Evolutionary conservation across 2,888 invertebrate genomes (phyloP), one percentile per base, ranked within the genome.

Genomic region (Apoda limacodes): DNA sequence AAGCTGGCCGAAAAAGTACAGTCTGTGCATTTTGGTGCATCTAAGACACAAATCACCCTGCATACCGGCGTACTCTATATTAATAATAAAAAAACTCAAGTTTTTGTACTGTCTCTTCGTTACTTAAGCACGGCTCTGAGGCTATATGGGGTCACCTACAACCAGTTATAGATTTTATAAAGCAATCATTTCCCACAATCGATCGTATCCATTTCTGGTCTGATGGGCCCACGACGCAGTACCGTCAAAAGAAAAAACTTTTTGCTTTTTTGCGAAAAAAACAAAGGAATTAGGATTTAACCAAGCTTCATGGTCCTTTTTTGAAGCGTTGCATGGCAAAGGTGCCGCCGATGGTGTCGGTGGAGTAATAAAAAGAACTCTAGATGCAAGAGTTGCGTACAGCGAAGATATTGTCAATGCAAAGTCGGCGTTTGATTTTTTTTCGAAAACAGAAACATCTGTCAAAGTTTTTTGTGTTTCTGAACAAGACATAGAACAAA

Each of bases 61-160:
- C 43, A 43, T 25, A 45, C 43, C 22, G 38, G 41, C 5, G 28
- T 41, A 6, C 23, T 37, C 9, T 38, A 39, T 21, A 24, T 19
- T 17, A 34, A 32, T 23, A 32, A 24, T 9, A 20, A 32, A 15
- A 35, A 38, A 13, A 15, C 21, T 25, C 7, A 35, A 22, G 35
- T 40, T 32, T 22, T 17, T 22, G 12, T 35, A 4, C 11, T 42
- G 10, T 39, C 39, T 10, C 28, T 34, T 6, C 19, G 7, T 9
- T 37, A 39, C 23, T 13, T n/a, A n/a, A 35, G n/a, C 40, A 45
- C 22, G 31, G 35, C 10, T 42, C 44, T 13, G 39, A 38, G 22
- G 40, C 40, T 2, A 45, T 42, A 22, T 45, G 45, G 45, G 36
- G 33, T 7, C 39, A 45, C 25, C 22, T 40, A 10, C 26, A 37